A percentile compares a stretch with the other conserved stretches of the same genome.
Evolutionary conservation across 2,888 invertebrate species (phyloP).

Genomic region (Achlya flavicornis): DNA sequence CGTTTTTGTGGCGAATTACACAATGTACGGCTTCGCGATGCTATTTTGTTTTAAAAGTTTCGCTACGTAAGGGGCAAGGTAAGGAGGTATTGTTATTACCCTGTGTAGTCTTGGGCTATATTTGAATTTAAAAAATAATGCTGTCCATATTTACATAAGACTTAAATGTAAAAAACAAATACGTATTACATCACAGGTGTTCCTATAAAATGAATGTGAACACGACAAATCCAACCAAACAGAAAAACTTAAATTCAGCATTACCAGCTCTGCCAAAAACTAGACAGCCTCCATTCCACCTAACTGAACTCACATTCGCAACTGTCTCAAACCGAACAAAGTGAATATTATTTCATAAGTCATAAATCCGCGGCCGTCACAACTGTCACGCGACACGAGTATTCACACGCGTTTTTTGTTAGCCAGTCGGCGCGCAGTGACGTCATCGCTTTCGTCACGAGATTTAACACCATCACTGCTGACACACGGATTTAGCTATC

Average conservation of each 20-base stretch:
- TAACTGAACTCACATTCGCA: background rate
- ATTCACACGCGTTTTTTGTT: conserved; percentile 4
- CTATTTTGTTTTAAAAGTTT: background rate
- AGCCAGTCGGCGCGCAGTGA: background rate
- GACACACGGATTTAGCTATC: background rate
- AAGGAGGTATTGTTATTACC: background rate
- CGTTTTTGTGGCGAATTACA: conserved; percentile 12
- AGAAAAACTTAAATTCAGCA: too few species aligned
- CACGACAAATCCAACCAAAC: too few species aligned
- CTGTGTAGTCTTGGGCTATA: too few species aligned
- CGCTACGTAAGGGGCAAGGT: too few species aligned
- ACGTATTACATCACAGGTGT: too few species aligned
- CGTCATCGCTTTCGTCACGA: conserved; percentile 10
- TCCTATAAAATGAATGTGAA: too few species aligned
- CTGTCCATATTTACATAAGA: too few species aligned
- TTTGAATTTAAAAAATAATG: too few species aligned
- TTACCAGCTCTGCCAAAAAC: background rate
- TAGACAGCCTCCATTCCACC: background rate
- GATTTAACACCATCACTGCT: conserved; percentile 5
- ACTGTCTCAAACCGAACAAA: background rate
- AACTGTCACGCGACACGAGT: conserved; percentile 2
- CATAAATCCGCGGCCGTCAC: conserved; percentile 3
- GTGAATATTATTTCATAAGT: conserved; percentile 8
- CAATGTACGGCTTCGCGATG: background rate
- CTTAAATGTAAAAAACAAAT: too few species aligned